These are phyloP conservation scores for Hedya salicella DNA, from an alignment of 2,888 invertebrate genomes.

Conservation along the genomic window DNA sequence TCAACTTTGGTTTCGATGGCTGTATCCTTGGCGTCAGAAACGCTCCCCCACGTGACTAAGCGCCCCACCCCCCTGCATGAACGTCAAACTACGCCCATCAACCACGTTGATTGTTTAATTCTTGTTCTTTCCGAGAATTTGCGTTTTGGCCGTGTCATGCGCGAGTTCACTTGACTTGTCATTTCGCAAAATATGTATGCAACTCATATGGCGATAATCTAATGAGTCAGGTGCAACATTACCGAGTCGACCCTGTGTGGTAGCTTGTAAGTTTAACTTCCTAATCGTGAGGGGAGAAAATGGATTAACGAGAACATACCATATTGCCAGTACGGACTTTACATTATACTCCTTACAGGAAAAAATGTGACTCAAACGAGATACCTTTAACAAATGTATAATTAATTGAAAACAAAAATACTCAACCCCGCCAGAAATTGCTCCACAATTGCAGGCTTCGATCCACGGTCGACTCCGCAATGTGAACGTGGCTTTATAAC, in stretches of 20 bases:
- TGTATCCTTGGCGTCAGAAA: slow-evolving; percentile 9
- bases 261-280: slow-evolving; percentile 12
- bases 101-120: slow-evolving; percentile 45
- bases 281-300: background rate
- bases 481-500: slow-evolving; percentile 66
- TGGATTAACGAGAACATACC: too few relatives aligned
- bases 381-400: background rate
- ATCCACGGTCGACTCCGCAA: slow-evolving; percentile 37
- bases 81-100: slow-evolving; percentile 32
- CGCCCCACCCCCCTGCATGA: slow-evolving; percentile 10
- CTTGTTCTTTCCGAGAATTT: slow-evolving; percentile 68
- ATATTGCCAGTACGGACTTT: too few relatives aligned
- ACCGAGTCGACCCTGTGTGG: slow-evolving; percentile 32
- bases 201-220: slow-evolving; percentile 83
- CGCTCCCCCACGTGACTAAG: slow-evolving; percentile 14
- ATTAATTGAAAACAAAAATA: background rate
- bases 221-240: slow-evolving; percentile 41
- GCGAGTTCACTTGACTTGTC: slow-evolving; percentile 78
- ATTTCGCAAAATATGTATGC: slow-evolving; percentile 71
- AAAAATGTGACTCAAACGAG: background rate
- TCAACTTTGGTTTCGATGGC: slow-evolving; percentile 3
- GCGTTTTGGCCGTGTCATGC: slow-evolving; percentile 72
- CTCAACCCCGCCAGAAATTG: background rate
- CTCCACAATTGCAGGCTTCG: slow-evolving; percentile 5
- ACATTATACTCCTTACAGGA: too few relatives aligned